A percentile compares a stretch with the other conserved stretches of the same genome.
Evolutionary conservation across 2,113 vertebrate genomes (phyloP).

Genomic region (Fulica atra): DNA sequence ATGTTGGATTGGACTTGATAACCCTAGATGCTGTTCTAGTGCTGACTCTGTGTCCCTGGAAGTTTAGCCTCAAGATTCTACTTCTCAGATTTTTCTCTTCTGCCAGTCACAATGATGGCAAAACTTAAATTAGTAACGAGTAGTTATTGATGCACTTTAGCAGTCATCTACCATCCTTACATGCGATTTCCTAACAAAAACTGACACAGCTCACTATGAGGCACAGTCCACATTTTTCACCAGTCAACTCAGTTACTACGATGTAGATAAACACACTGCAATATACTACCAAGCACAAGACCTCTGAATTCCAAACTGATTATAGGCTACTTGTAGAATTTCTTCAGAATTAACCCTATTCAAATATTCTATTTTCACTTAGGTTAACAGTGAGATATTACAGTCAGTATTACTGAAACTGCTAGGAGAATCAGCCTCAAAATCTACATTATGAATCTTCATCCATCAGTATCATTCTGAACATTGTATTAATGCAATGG

Average conservation of each 20-base stretch:
- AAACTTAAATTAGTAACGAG: neutral
- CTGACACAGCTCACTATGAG: neutral
- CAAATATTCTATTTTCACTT: neutral
- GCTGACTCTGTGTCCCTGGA: neutral
- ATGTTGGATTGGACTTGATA: neutral
- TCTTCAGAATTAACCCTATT: neutral
- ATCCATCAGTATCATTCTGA: neutral
- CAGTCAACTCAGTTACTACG: neutral
- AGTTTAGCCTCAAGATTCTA: neutral
- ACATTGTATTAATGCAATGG: neutral
- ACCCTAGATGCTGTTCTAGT: neutral
- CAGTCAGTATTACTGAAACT: neutral
- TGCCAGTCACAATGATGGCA: neutral
- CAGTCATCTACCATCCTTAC: neutral
- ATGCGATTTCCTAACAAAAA: neutral
- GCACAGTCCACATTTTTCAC: neutral
- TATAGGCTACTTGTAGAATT: neutral
- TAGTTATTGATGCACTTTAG: neutral
- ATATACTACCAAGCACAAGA: neutral
- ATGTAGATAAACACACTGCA: neutral
- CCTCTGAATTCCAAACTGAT: neutral
- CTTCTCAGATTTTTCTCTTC: neutral
- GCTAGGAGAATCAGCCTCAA: neutral
- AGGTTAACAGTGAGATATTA: neutral
- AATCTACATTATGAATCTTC: neutral